Conservation (phyloP, 2,113 vertebrate species). For the Cynocephalus volans region DNA sequence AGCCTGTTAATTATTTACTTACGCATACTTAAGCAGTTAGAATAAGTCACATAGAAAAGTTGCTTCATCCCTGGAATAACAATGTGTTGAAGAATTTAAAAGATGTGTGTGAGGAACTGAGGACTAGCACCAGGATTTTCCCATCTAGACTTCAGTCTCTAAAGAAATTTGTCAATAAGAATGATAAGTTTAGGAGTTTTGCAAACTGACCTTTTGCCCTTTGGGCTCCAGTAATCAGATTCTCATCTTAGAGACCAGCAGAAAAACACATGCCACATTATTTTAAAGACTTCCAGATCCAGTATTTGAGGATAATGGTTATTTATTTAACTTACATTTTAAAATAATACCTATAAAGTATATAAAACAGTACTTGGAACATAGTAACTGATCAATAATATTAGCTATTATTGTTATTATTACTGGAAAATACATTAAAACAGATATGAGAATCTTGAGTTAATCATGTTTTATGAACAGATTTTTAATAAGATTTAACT, state of each 20-base stretch:
- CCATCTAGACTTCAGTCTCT: neutral
- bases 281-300: constrained; percentile 5
- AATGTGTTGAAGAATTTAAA: neutral
- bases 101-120: neutral
- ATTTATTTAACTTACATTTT: constrained; percentile 23
- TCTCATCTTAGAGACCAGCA: constrained; percentile 8
- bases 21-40: neutral
- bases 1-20: neutral
- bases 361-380: neutral
- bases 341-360: constrained; percentile 10
- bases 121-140: neutral
- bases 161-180: constrained; percentile 12
- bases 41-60: neutral
- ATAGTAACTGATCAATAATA: constrained; percentile 26
- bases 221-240: neutral
- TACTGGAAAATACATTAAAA: neutral
- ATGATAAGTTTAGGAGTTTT: neutral
- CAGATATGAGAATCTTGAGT: neutral
- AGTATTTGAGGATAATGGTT: neutral
- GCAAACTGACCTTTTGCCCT: neutral
- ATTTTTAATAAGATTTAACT: neutral
- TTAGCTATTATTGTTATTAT: neutral
- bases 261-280: neutral
- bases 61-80: constrained; percentile 24
- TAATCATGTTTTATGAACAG: neutral